Base-by-base conservation (phyloP, 2,888 invertebrate species). In the Leucoma salicis region DNA sequence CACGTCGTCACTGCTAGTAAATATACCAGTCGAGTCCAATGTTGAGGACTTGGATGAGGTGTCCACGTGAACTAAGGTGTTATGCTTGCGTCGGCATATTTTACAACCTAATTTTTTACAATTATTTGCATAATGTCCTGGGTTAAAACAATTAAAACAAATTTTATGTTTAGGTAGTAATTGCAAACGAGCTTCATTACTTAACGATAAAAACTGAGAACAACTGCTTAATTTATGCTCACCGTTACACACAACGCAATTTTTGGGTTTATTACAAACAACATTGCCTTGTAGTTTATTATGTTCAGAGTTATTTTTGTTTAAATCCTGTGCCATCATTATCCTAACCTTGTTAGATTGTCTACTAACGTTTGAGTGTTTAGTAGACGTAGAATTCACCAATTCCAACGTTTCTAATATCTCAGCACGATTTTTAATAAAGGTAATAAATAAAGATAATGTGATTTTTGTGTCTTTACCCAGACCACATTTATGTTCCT, bases 401-500 rank as follows among this genome's bases (percentile, higher is more conserved):
- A 39, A 10, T 16, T 41, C 31, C 25, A 41, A 11, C 0, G 41
- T 41, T 16, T 41, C 35, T 4, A 41, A 7, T 6, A 41, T 25
- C 5, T 41, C 41, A 8, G 41, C 29, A 10, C 35, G 35, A 13
- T 15, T 35, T 1, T 25, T 4, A 1, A 62, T 7, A 29, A 58
- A 57, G 2, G 16, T 12, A 14, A 55, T 8, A 34, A 58, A 58
- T 3, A 7, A 12, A 6, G 38, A 14, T 11, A 57, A 45, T 29
- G 42, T 35, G 11, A 54, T 49, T 3, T 37, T 1, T 1, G n/a
- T 27, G 6, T 38, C 28, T n/a, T 35, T 24, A 31, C 43, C 34
- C 12, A 57, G 25, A 13, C 18, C 14, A 18, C 49, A 46, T 35
- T 57, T 59, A 34, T 15, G 38, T 24, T 60, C 47, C 16, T 65